Percentiles rank a stretch among this genome's conserved stretches.
These are phyloP conservation scores for Sebastes itinus DNA, from an alignment of 2,797 vertebrate species.

Conservation along the genomic window DNA sequence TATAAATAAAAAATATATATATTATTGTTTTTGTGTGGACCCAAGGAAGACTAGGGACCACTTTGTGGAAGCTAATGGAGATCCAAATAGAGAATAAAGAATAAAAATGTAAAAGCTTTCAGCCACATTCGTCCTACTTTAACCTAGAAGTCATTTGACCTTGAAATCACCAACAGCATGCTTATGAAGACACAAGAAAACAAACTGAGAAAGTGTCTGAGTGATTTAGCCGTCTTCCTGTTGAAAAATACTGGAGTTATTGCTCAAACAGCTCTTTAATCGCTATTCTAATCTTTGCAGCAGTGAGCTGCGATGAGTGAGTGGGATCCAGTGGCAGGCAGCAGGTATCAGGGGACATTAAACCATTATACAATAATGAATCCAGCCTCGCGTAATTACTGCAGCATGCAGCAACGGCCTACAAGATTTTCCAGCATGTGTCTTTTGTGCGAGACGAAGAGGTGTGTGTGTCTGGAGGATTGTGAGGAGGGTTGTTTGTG, in stretches of 20 bases:
- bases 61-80: too few species aligned
- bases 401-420: constrained; percentile 22
- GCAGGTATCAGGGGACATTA: constrained; percentile 40
- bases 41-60: background rate
- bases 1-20: background rate
- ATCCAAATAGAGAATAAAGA: background rate
- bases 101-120: background rate
- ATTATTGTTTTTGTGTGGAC: background rate
- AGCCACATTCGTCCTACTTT: background rate
- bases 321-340: constrained; percentile 28
- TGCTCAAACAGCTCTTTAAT: constrained; percentile 18
- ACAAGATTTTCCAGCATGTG: constrained; percentile 18
- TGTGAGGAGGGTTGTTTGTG: constrained; percentile 29
- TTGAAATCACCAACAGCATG: background rate
- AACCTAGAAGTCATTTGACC: background rate
- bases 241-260: background rate
- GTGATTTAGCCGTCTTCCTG: background rate
- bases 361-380: constrained; percentile 51
- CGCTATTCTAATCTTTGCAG: constrained; percentile 24
- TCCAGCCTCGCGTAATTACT: constrained; percentile 49
- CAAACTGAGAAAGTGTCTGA: background rate
- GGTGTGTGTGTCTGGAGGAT: constrained; percentile 11
- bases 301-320: constrained; percentile 10
- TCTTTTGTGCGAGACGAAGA: constrained; percentile 32
- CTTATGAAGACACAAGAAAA: background rate